Conservation (phyloP, 2,888 invertebrate genomes). For the Apamea sordens region DNA sequence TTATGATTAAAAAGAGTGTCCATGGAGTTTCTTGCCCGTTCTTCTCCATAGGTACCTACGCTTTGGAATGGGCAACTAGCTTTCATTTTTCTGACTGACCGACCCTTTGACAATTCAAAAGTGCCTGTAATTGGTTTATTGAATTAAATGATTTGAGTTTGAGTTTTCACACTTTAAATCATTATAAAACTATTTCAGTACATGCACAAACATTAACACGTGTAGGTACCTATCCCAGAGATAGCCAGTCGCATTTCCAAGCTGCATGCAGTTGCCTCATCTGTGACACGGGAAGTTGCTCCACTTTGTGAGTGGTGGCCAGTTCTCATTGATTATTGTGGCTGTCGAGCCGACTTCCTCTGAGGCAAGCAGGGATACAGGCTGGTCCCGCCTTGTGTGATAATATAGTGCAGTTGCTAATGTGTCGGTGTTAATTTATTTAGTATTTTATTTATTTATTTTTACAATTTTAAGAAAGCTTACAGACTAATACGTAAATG, state of each 20-base stretch:
- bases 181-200: neutral
- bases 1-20: too few species aligned
- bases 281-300: slow-evolving; percentile 54
- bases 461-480: too few species aligned
- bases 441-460: too few species aligned
- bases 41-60: too few species aligned
- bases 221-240: slow-evolving; percentile 16
- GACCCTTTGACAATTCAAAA: too few species aligned
- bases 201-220: neutral
- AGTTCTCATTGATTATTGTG: slow-evolving; percentile 50
- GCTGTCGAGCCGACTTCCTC: slow-evolving; percentile 33
- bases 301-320: slow-evolving; percentile 12
- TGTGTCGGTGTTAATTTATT: neutral
- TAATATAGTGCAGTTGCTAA: neutral
- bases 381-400: slow-evolving; percentile 3
- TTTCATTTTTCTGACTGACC: too few species aligned
- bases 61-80: too few species aligned
- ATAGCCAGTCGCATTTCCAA: slow-evolving; percentile 16
- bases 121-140: too few species aligned
- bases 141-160: too few species aligned
- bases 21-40: too few species aligned
- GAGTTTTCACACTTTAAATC: neutral
- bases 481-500: too few species aligned
- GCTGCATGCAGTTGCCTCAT: slow-evolving; percentile 33
- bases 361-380: slow-evolving; percentile 41